Evolutionary conservation across 2,888 invertebrate genomes (phyloP).

Genomic region (Tortricodes alternella): DNA sequence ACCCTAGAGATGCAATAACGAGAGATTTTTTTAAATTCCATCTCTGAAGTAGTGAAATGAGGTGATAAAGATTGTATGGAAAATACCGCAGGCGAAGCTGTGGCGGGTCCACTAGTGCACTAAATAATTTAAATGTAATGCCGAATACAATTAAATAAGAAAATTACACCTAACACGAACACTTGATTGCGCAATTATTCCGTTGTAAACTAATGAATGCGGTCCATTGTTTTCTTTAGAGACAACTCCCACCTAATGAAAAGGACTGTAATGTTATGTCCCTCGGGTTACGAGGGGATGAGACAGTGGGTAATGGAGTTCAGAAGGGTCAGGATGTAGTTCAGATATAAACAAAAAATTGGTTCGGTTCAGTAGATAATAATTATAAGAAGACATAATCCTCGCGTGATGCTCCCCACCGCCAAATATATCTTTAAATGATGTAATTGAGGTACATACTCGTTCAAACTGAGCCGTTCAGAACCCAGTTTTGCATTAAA

Average conservation of each 20-base stretch:
- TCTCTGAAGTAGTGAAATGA: too few species aligned
- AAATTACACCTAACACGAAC: background rate
- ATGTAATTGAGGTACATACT: too few species aligned
- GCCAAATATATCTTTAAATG: too few species aligned
- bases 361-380: background rate
- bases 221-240: slow-evolving; percentile 5
- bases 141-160: background rate
- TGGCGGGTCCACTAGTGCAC: too few species aligned
- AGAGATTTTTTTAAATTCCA: too few species aligned
- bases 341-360: background rate
- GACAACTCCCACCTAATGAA: slow-evolving; percentile 14
- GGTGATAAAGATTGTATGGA: too few species aligned
- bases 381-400: too few species aligned
- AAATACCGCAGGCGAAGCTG: too few species aligned
- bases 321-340: background rate
- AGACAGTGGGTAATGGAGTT: background rate
- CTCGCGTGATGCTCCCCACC: too few species aligned
- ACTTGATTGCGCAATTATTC: slow-evolving; percentile 18
- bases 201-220: slow-evolving; percentile 11
- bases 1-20: too few species aligned
- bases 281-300: background rate
- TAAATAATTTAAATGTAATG: background rate
- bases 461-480: too few species aligned
- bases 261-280: background rate
- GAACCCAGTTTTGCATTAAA: too few species aligned